Conservation (phyloP, 2,888 invertebrate species). For the Ommatoiulus sabulosus region DNA sequence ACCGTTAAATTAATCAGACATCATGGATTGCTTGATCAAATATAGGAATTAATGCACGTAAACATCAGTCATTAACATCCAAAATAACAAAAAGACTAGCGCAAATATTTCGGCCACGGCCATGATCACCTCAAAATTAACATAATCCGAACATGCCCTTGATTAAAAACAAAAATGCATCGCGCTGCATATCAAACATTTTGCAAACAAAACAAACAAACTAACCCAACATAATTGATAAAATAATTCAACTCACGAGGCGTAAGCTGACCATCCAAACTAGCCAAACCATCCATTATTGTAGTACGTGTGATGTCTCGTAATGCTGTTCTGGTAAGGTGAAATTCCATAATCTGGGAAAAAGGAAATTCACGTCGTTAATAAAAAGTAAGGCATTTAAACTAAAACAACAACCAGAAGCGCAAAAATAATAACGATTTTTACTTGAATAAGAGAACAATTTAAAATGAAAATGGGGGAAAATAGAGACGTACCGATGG, state of each 20-base stretch:
- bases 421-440: background rate
- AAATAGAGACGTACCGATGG: background rate
- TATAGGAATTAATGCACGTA: no score
- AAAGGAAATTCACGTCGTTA: background rate
- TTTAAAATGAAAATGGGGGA: background rate
- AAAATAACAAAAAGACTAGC: no score
- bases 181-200: background rate
- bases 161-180: no score
- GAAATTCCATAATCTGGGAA: slow-evolving; percentile 3
- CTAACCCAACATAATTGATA: background rate
- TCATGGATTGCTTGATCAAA: no score
- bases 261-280: background rate
- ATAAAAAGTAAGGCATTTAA: background rate
- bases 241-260: slow-evolving; percentile 14
- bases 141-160: no score
- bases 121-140: no score
- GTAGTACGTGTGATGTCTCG: background rate
- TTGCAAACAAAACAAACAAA: background rate
- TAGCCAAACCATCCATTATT: background rate
- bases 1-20: no score
- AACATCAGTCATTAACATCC: no score
- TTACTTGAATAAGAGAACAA: background rate
- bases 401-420: background rate
- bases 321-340: background rate
- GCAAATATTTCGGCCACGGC: no score